Evolutionary conservation across 2,797 vertebrate genomes (phyloP), one percentile per base, ranked within the genome.

Genomic region (Ctenochaetus hawaiiensis): DNA sequence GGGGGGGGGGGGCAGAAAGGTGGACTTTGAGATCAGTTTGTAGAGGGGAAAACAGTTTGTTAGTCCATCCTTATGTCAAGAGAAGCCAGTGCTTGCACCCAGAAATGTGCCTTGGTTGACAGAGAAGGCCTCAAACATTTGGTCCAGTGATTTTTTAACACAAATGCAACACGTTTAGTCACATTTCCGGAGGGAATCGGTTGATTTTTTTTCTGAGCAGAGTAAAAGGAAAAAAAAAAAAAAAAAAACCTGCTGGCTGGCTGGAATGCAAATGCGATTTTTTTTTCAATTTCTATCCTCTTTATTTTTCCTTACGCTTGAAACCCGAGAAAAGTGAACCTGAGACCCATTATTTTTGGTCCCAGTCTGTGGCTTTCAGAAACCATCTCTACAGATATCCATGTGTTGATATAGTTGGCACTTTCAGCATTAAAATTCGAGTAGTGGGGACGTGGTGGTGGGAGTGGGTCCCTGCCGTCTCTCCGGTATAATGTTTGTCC

Each of bases 341-440:
- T 57, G 67, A 81, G 85, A 71, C 75, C 65, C 62, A 56, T 76
- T 60, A 62, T 23, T 84, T 82, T 60, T 83, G 75, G 74, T 87
- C 89, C 71, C 61, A 63, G 66, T 74, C 56, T 56, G 74, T 17
- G 43, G 49, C 57, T 66, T 44, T 59, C 47, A 60, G 77, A 68
- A 67, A 37, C 67, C 47, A 58, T 62, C 49, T 64, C 53, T 57
- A 30, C 54, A 68, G 64, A 72, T 71, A 79, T 85, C 66, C 62
- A 17, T 49, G 72, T 75, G 79, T 69, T 76, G 77, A 59, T 49
- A 58, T 68, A 60, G 85, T 94, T 95, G 94, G 95, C 94, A 95
- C 94, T 93, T 94, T 93, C 63, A 86, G 86, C 86, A 88, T 87
- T 84, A 87, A 84, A 76, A 89, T 86, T 60, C 22, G 82, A 86